Conservation (phyloP, 2,888 invertebrate species). For the Anagyrus pseudococci region DNA sequence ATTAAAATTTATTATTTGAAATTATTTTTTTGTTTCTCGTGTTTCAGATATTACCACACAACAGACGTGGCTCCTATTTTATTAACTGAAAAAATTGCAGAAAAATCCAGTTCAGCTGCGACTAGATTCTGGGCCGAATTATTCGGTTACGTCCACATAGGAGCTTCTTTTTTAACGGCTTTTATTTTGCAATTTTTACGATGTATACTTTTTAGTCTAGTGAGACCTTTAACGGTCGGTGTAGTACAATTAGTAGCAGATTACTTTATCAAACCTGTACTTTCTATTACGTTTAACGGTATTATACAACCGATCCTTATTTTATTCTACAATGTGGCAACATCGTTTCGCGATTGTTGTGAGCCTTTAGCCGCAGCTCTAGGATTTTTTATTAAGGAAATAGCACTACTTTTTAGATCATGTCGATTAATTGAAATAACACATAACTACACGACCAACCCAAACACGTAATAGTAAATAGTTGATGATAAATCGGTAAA, state of each 20-base stretch:
- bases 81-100: constrained; percentile 66
- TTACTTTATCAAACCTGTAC: constrained; percentile 71
- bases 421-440: constrained; percentile 64
- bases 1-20: neutral
- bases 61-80: constrained; percentile 70
- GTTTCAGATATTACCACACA: constrained; percentile 69
- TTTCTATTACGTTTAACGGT: constrained; percentile 71
- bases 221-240: constrained; percentile 69
- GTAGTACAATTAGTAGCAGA: constrained; percentile 71
- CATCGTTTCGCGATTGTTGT: constrained; percentile 69
- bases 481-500: constrained; percentile 16
- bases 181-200: constrained; percentile 69
- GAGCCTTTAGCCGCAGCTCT: constrained; percentile 68
- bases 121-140: constrained; percentile 74
- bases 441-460: constrained; percentile 13
- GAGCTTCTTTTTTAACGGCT: constrained; percentile 67
- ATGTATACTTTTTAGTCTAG: constrained; percentile 66
- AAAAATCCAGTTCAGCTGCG: constrained; percentile 67
- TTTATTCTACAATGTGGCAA: constrained; percentile 68
- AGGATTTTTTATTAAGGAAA: constrained; percentile 64
- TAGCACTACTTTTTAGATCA: constrained; percentile 61
- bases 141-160: constrained; percentile 70
- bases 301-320: constrained; percentile 73
- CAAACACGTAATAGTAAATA: constrained; percentile 5
- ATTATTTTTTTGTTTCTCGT: too few species aligned